phyloP scores from a whole-genome alignment of 2,888 invertebrate species.

The Eupithecia exiguata region DNA sequence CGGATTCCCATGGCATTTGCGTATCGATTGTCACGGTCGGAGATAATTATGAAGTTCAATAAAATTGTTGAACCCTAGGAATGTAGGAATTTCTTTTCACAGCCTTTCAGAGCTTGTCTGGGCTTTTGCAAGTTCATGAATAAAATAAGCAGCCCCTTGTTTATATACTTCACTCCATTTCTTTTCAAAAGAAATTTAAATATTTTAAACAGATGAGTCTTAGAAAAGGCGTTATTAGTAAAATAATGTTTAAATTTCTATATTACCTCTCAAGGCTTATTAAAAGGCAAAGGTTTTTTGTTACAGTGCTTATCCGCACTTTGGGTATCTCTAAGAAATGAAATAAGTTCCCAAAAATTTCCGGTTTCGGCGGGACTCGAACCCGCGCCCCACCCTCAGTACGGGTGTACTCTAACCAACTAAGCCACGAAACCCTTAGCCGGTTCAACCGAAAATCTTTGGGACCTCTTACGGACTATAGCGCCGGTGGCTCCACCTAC shows the following conservation, averaged over 20 bases:
- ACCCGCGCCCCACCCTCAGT: too few species aligned
- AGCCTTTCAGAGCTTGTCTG: conserved; percentile 6
- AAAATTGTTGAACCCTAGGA: conserved; percentile 11
- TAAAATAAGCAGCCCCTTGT: not conserved
- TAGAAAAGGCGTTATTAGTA: too few species aligned
- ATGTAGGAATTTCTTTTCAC: not conserved
- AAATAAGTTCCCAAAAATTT: too few species aligned
- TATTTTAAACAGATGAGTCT: not conserved
- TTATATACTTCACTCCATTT: not conserved
- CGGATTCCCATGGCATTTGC: conserved; percentile 27
- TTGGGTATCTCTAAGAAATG: too few species aligned
- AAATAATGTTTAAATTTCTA: not conserved
- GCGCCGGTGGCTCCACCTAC: too few species aligned
- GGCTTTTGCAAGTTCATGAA: not conserved
- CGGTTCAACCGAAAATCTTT: too few species aligned
- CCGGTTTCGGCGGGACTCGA: too few species aligned
- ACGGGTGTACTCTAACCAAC: too few species aligned
- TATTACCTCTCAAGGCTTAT: not conserved
- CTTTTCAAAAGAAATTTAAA: not conserved
- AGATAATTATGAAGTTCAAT: not conserved
- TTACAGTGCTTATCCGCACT: too few species aligned
- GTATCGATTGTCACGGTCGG: conserved; percentile 16
- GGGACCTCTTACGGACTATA: too few species aligned
- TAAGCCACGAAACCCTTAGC: too few species aligned
- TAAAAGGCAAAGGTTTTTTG: too few species aligned